phyloP scores from a whole-genome alignment of 1,140 invertebrate species.

The Watersipora subatra region DNA sequence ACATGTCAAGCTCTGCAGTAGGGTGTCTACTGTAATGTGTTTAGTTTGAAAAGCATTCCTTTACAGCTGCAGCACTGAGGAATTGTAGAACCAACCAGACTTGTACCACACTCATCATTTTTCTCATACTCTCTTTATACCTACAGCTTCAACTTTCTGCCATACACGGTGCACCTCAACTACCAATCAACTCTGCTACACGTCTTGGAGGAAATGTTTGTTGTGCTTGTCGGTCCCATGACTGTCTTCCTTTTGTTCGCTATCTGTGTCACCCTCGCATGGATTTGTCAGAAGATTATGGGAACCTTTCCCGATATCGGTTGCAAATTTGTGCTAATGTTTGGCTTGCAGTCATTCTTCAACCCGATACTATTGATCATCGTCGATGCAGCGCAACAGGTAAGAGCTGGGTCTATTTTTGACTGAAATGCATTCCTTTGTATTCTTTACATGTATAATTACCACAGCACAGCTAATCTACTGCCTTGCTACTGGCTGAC shows the following conservation, averaged over 20 bases:
- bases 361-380: constrained; percentile 26
- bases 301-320: constrained; percentile 26
- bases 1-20: too few relatives aligned
- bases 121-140: too few relatives aligned
- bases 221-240: constrained; percentile 28
- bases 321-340: constrained; percentile 29
- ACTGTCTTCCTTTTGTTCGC: constrained; percentile 23
- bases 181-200: constrained; percentile 28
- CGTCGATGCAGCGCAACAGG: constrained; percentile 22
- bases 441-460: background rate
- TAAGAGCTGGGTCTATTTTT: constrained; percentile 6
- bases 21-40: too few relatives aligned
- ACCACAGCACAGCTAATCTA: background rate
- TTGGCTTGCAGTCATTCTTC: constrained; percentile 26
- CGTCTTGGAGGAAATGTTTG: constrained; percentile 25
- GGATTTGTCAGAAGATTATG: constrained; percentile 21
- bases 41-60: too few relatives aligned
- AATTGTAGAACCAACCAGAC: too few relatives aligned
- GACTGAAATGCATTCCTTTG: background rate
- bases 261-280: constrained; percentile 21
- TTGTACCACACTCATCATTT: too few relatives aligned
- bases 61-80: too few relatives aligned
- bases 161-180: constrained; percentile 33
- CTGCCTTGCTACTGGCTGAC: too few relatives aligned
- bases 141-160: constrained; percentile 30